phyloP scores from a whole-genome alignment of 2,113 vertebrate species.

The Zosterops pallidus region DNA sequence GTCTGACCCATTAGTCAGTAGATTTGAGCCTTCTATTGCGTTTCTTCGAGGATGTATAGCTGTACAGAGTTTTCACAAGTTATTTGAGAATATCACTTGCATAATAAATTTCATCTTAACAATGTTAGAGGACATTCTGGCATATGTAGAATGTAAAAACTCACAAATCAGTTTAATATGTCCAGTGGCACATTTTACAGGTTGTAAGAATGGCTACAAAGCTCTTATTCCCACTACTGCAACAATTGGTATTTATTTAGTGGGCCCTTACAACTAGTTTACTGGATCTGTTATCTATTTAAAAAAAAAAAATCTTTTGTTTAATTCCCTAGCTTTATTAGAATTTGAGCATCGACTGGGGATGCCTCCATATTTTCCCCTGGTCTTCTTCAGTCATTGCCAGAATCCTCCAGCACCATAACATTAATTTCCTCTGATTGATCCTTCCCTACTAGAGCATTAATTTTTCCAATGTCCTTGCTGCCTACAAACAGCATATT shows the following conservation, averaged over 20 bases:
- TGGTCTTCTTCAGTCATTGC: neutral
- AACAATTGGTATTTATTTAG: neutral
- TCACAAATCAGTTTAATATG: neutral
- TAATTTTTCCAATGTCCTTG: neutral
- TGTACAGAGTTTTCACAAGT: neutral
- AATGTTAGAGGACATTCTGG: neutral
- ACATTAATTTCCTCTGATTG: neutral
- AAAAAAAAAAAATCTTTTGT: neutral
- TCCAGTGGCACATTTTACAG: neutral
- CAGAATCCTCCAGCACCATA: neutral
- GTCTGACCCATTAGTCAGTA: neutral
- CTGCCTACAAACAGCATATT: no score
- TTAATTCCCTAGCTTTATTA: neutral
- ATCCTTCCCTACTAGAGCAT: neutral
- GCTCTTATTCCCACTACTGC: neutral
- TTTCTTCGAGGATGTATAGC: neutral
- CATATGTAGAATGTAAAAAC: neutral
- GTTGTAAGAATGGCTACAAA: neutral
- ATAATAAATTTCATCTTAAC: neutral
- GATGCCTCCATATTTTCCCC: neutral
- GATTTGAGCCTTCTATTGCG: neutral
- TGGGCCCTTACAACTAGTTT: neutral
- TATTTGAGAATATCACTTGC: neutral
- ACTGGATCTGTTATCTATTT: no score
- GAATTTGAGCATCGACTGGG: neutral